Base-by-base conservation (phyloP, 37 sponge, comb jelly and placozoan genomes). In the Ephydatia muelleri region DNA sequence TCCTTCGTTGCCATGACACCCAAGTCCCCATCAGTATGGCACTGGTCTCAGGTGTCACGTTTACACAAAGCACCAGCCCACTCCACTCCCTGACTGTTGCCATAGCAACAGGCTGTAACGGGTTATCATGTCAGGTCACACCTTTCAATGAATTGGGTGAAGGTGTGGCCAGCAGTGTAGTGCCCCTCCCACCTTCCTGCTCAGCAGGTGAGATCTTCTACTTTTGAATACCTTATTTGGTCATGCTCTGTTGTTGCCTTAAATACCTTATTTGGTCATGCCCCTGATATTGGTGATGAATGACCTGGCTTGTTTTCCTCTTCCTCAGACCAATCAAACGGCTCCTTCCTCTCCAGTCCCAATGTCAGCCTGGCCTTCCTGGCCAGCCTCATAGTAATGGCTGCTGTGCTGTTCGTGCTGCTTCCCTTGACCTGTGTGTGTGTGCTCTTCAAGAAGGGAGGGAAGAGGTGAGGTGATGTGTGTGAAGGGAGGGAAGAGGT, bases 61-160 rank as follows among this genome's bases (percentile, higher is more conserved):
- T 57, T 57, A 21, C 16, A 14, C 57, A 57, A 57, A 57, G 57
- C 16, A 14, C 57, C 57, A 57, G 19, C 16, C 57, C 57, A 14
- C 57, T 14, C 19, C 16, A 14, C 16, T 57, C 57, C 16, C 57
- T 57, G 1, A 11, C 57, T 21, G 16, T 57, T 14, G 19, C 57
- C 57, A 11, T 57, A 21, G 57, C 57, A 57, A 57, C 57, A 57
- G 16, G 57, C 57, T 57, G 57, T 21, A 57, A 21, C 16, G 57
- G 65, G 27, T 0, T 73, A 13, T 0, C 33, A 22, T 86, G 87
- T 40, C 25, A 32, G 0, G 87, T 86, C 5, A 0, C 75, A 34
- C 68, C 87, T 4, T 86, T 86, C 67, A 86, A 86, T 64, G 80
- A 65, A 31, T 21, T 19, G 28, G 87, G 87, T 14, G 74, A 80